Conservation (phyloP, 2,797 vertebrate species). For the Macroramphosus scolopax region DNA sequence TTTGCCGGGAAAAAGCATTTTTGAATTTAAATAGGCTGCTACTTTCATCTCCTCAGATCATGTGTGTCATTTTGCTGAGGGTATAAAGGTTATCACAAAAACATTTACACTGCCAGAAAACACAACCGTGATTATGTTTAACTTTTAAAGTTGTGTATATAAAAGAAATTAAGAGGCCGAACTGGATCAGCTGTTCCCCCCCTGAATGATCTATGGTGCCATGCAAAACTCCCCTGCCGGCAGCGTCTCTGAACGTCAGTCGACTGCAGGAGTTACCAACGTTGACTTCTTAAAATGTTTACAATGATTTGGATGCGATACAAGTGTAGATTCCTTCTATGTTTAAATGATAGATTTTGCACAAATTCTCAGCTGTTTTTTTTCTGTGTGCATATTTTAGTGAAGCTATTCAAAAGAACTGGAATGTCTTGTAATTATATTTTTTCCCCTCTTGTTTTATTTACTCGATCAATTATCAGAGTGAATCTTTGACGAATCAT, state of each 20-base stretch:
- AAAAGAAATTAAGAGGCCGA: neutral
- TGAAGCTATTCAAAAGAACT: constrained; percentile 47
- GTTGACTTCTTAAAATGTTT: constrained; percentile 43
- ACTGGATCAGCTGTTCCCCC: constrained; percentile 8
- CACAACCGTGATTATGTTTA: constrained; percentile 11
- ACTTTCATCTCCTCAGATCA: constrained; percentile 2
- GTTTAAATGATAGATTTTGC: constrained; percentile 52
- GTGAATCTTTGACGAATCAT: neutral
- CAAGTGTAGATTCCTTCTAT: constrained; percentile 22
- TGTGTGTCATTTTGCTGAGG: too few species aligned
- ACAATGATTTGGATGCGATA: constrained; percentile 33
- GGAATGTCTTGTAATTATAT: constrained; percentile 43
- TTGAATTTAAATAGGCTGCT: constrained; percentile 12
- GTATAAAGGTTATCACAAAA: too few species aligned
- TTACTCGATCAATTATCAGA: constrained; percentile 16
- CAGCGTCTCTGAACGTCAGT: neutral
- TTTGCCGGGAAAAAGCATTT: constrained; percentile 6
- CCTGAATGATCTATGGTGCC: constrained; percentile 43
- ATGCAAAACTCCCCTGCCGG: constrained; percentile 10
- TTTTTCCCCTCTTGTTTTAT: constrained; percentile 2
- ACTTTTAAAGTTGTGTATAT: constrained; percentile 27
- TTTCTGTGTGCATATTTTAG: constrained; percentile 29
- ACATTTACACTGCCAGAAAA: too few species aligned
- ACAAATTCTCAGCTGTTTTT: constrained; percentile 53
- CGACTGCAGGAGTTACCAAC: too few species aligned